Evolutionary conservation across 2,113 vertebrate genomes (phyloP).

Genomic region (Neomonachus schauinslandi): DNA sequence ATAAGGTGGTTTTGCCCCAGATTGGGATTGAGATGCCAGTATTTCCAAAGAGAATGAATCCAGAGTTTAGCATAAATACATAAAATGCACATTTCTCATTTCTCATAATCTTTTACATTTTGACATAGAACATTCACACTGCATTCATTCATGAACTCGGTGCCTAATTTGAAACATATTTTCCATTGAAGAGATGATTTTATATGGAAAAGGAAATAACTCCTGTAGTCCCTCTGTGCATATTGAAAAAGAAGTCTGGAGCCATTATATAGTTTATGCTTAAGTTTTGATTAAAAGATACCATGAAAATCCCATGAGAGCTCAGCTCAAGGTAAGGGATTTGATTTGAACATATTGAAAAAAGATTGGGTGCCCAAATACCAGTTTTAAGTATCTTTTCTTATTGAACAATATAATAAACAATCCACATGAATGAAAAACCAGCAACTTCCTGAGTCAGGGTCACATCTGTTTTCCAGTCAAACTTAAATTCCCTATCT

Average conservation of each 20-base stretch:
- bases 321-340: slow-evolving; percentile 31
- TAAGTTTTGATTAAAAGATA: slow-evolving; percentile 77
- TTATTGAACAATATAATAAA: slow-evolving; percentile 65
- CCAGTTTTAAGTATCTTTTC: slow-evolving; percentile 75
- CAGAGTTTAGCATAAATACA: slow-evolving; percentile 11
- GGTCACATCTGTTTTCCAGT: slow-evolving; percentile 76
- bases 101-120: slow-evolving; percentile 44
- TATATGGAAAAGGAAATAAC: slow-evolving; percentile 68
- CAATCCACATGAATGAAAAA: slow-evolving; percentile 70
- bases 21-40: neutral
- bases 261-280: slow-evolving; percentile 56
- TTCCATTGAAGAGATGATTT: slow-evolving; percentile 43
- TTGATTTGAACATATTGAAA: slow-evolving; percentile 72
- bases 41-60: slow-evolving; percentile 47
- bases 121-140: slow-evolving; percentile 55
- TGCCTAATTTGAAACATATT: slow-evolving; percentile 71
- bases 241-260: slow-evolving; percentile 63
- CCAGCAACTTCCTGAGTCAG: slow-evolving; percentile 62
- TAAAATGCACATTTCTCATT: slow-evolving; percentile 46
- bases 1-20: slow-evolving; percentile 7
- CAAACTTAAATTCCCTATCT: slow-evolving; percentile 59
- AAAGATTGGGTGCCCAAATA: slow-evolving; percentile 69
- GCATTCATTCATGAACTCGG: slow-evolving; percentile 49
- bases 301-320: slow-evolving; percentile 52
- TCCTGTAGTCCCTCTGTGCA: slow-evolving; percentile 48